A percentile compares a stretch with the other conserved stretches of the same genome.
phyloP scores from a whole-genome alignment of 92 coral and sea anemone species.

The Zoanthus sociatus region DNA sequence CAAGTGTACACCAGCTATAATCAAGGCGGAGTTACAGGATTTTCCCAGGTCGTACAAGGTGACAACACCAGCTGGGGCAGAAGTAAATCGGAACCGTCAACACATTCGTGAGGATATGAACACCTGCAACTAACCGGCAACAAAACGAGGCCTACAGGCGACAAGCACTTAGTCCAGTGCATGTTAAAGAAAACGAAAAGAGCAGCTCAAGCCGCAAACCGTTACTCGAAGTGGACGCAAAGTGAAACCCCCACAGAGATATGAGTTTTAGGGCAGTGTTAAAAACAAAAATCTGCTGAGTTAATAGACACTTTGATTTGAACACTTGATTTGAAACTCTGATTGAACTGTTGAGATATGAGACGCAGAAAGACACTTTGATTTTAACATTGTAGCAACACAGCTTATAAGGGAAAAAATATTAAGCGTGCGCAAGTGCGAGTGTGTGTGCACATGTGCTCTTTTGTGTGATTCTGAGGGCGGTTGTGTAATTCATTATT shows the following conservation, averaged over 20 bases:
- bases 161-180: conserved; percentile 16
- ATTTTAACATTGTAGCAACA: background rate
- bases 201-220: conserved; percentile 28
- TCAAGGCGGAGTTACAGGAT: conserved; percentile 49
- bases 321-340: background rate
- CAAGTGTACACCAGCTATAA: conserved; percentile 59
- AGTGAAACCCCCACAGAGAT: conserved; percentile 32
- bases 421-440: background rate
- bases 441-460: background rate
- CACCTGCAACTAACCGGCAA: conserved; percentile 32
- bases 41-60: conserved; percentile 67
- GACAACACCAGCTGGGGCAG: conserved; percentile 58
- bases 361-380: too few relatives aligned
- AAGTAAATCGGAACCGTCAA: conserved; percentile 58
- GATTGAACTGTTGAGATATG: too few relatives aligned
- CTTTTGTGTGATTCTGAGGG: too few relatives aligned
- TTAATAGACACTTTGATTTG: background rate
- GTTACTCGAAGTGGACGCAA: conserved; percentile 20
- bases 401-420: background rate
- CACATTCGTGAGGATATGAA: conserved; percentile 23
- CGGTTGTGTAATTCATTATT: too few relatives aligned
- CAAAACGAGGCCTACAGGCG: conserved; percentile 23
- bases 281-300: background rate
- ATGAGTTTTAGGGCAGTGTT: conserved; percentile 19
- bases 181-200: conserved; percentile 7